Evolutionary conservation across 2,888 invertebrate genomes (phyloP), one percentile per base, ranked within the genome.

Genomic region (Axea sp.): DNA sequence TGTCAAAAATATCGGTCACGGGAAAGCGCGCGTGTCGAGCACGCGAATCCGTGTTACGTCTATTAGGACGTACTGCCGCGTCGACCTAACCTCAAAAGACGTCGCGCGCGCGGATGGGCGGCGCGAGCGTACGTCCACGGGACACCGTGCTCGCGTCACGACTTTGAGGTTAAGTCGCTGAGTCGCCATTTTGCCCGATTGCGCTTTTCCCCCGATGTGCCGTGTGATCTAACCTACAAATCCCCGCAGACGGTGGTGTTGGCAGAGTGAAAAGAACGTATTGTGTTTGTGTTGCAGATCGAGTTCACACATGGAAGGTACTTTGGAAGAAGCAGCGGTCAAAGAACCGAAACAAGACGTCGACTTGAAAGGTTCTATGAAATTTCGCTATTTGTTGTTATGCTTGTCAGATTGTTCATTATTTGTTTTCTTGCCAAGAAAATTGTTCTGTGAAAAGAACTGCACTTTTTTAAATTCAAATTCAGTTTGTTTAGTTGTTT

Each of bases 231-330:
- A 60, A 69, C 69, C 69, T 60, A 14, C 17, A 49, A 35, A 41
- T 3, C 11, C 11, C 7, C 12, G 12, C 12, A 1, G 11, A 12
- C 12, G 31, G 12, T 2, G 30, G 17, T 14, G 28, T 43, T 8
- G 4, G 39, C 74, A 62, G 2, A 12, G 11, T 43, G 9, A 22
- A 35, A 15, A n/a, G n/a, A n/a, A 8, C 9, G 28, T 33, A n/a
- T 26, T 51, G 7, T 30, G 19, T 4, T 19, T 19, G 5, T 41
- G 33, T 43, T 69, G 8, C 71, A 76, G 76, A 78, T 80, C 75
- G 80, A 80, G 83, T 83, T 82, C 81, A 82, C 82, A 83, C 86
- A 87, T 87, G 87, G 87, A 87, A 84, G 86, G 84, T 81, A 82
- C 86, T 65, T 81, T 84, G 79, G 86, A 86, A 82, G 86, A 86